Conservation (phyloP, 2,797 vertebrate genomes). For the Morelia viridis region DNA sequence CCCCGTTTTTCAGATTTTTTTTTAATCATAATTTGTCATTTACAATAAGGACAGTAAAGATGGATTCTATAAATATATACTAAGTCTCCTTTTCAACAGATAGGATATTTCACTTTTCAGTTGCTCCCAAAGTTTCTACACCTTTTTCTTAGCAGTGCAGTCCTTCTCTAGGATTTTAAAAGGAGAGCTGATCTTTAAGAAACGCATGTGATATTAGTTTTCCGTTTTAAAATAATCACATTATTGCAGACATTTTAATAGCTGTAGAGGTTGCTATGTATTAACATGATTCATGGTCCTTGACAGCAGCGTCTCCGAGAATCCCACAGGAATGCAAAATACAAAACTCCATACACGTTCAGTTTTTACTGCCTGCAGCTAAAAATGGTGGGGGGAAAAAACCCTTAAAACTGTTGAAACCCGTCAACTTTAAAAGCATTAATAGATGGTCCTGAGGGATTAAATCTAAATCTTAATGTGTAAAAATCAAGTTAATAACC, state of each 20-base stretch:
- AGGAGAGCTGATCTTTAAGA: slow-evolving; percentile 77
- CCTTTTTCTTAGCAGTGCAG: slow-evolving; percentile 25
- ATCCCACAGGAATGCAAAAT: slow-evolving; percentile 82
- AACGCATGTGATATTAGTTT: slow-evolving; percentile 81
- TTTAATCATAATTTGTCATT: slow-evolving; percentile 45
- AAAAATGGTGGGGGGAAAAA: slow-evolving; percentile 74
- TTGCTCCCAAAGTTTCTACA: slow-evolving; percentile 57
- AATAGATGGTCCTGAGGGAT: slow-evolving; percentile 79
- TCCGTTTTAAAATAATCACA: slow-evolving; percentile 83
- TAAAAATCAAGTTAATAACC: slow-evolving; percentile 84
- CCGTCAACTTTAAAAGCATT: slow-evolving; percentile 87
- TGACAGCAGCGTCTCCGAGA: slow-evolving; percentile 83
- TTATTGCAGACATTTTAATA: slow-evolving; percentile 86
- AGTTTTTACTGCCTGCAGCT: slow-evolving; percentile 85
- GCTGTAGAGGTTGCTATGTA: slow-evolving; percentile 83
- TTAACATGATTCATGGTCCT: slow-evolving; percentile 84
- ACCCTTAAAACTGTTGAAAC: slow-evolving; percentile 81
- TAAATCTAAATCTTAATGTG: slow-evolving; percentile 85
- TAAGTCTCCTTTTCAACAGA: slow-evolving; percentile 63
- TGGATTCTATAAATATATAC: slow-evolving; percentile 64
- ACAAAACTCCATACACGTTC: slow-evolving; percentile 83
- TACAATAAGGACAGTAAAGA: slow-evolving; percentile 55
- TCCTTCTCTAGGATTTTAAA: slow-evolving; percentile 66
- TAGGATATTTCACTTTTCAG: slow-evolving; percentile 68
- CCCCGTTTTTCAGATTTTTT: background rate